Percentiles rank a stretch among this genome's conserved stretches.
phyloP scores from a whole-genome alignment of 2,888 invertebrate genomes.

The Eretmocerus hayati region DNA sequence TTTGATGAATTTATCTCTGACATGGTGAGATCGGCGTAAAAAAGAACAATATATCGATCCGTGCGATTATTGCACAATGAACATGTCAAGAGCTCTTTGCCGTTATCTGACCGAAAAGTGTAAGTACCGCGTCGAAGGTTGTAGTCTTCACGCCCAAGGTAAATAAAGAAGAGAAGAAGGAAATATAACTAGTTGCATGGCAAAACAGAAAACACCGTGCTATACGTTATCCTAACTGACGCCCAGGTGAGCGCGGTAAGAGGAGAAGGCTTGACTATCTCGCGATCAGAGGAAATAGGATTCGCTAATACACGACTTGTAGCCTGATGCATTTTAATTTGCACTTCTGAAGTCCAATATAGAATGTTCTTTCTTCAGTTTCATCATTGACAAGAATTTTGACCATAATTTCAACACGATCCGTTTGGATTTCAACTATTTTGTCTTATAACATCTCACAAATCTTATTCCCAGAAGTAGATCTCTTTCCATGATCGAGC shows the following conservation, averaged over 20 bases:
- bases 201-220: conserved; percentile 8
- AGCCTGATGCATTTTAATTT: conserved; percentile 7
- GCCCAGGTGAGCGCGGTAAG: background rate
- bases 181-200: conserved; percentile 11
- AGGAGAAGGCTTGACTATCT: conserved; percentile 10
- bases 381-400: too few relatives aligned
- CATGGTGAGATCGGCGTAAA: too few relatives aligned
- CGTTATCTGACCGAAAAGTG: conserved; percentile 20
- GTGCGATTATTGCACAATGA: conserved; percentile 19
- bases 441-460: too few relatives aligned
- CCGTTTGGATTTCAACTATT: too few relatives aligned
- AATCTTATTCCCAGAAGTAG: too few relatives aligned
- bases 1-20: too few relatives aligned
- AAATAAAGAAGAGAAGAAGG: conserved; percentile 7
- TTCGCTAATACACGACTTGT: background rate
- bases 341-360: conserved; percentile 17
- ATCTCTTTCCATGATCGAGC: too few relatives aligned
- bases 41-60: conserved; percentile 14
- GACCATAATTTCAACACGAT: too few relatives aligned
- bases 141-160: conserved; percentile 7
- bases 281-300: conserved; percentile 9
- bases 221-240: too few relatives aligned
- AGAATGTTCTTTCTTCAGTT: conserved; percentile 15
- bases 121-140: conserved; percentile 22
- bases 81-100: conserved; percentile 6